Base-by-base conservation (phyloP, 2,113 vertebrate genomes). In the Anoplopoma fimbria region DNA sequence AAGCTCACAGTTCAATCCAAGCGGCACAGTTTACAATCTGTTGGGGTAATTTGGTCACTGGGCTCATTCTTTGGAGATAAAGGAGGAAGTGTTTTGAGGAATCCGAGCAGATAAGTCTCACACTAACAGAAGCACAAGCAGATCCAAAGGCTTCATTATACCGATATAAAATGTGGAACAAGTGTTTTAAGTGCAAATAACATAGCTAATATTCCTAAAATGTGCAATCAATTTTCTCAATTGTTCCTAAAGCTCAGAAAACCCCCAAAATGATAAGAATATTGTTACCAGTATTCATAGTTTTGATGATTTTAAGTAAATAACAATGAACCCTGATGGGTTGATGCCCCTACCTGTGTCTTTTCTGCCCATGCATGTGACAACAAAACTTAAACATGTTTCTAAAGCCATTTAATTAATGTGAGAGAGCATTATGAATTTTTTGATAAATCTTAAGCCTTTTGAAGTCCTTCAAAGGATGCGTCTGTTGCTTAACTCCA, bases 11-110 rank as follows among this genome's bases (percentile, higher is more conserved):
- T 82, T 77, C 79, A 90, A 91, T 87, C 82, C 67, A 87, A 67
- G 72, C 81, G 25, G 25, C 79, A 85, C 75, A 79, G 21, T 79
- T 87, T 87, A 87, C 89, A 93, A 89, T 93, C 90, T 89, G 84
- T 64, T 83, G 76, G 76, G 89, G 85, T 81, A 89, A 91, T 91
- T 92, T 89, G 64, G 57, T 87, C 55, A 64, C 88, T 85, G 55
- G 85, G 71, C 40, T 83, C 79, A 79, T 79, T 87, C 70, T 77
- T 65, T 67, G 5, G 42, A 42, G 74, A 55, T 79, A 40, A 72
- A 77, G 34, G 25, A 42, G 36, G 21, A 82, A 71, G 53, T 25
- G 38, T 25, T 62, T 17, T 45, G 25, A 63, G 63, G 58, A 33
- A 23, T 61, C 29, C n/a, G 25, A 82, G 62, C 23, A 15, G 29